A percentile compares a stretch with the other conserved stretches of the same genome.
These are phyloP conservation scores for Lepilemur septentrionalis DNA, from an alignment of 2,797 vertebrate species.

Conservation along the genomic window DNA sequence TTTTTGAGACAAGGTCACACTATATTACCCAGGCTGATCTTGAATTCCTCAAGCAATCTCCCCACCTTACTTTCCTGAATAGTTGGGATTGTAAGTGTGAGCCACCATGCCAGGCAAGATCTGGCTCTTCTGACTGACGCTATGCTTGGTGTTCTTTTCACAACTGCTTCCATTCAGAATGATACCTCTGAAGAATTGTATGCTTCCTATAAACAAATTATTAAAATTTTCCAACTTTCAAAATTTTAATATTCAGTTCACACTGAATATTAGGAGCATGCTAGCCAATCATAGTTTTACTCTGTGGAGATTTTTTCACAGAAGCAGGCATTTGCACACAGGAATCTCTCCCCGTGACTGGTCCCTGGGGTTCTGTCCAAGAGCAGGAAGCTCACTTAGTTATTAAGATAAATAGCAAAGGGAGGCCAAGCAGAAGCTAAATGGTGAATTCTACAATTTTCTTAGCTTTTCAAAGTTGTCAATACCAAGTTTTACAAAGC, in stretches of 20 bases:
- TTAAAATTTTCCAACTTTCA: background rate
- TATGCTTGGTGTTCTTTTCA: background rate
- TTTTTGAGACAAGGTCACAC: background rate
- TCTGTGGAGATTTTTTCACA: slow-evolving; percentile 25
- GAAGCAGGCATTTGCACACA: slow-evolving; percentile 1
- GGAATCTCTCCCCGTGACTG: background rate
- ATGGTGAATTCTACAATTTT: slow-evolving; percentile 22
- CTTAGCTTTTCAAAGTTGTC: background rate
- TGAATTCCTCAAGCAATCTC: background rate
- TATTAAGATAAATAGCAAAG: slow-evolving; percentile 40
- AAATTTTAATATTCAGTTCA: background rate
- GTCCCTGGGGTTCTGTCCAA: slow-evolving; percentile 13
- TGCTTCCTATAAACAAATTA: background rate
- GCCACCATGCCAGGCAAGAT: background rate
- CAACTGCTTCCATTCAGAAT: background rate
- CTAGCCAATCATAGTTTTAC: background rate
- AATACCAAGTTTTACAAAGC: slow-evolving; percentile 23
- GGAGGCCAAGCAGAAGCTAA: slow-evolving; percentile 3
- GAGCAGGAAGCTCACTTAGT: slow-evolving; percentile 8
- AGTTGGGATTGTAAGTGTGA: background rate
- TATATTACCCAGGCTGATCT: background rate
- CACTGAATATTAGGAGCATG: background rate
- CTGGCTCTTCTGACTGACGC: background rate
- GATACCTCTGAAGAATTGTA: background rate
- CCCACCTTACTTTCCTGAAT: background rate